phyloP scores from a whole-genome alignment of 1,140 invertebrate species.

The Ruditapes philippinarum region DNA sequence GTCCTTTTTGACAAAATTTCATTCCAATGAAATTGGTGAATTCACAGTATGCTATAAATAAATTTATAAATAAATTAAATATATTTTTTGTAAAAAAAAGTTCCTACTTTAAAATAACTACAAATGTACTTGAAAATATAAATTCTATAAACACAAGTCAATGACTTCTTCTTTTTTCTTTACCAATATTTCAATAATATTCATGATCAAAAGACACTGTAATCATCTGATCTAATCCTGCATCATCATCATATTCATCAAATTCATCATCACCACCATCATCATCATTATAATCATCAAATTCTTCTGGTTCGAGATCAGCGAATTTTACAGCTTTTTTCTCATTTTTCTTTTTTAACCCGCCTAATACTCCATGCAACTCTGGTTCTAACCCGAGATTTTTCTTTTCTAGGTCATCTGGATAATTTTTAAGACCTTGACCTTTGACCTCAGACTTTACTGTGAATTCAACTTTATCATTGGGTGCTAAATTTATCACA shows the following conservation, averaged over 20 bases:
- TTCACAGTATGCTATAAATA: too few relatives aligned
- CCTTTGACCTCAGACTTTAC: not conserved
- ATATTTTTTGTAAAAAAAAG: too few relatives aligned
- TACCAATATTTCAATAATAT: not conserved
- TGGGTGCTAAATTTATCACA: not conserved
- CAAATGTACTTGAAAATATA: too few relatives aligned
- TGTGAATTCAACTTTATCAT: not conserved
- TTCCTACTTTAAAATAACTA: too few relatives aligned
- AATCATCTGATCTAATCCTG: conserved; percentile 38
- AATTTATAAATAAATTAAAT: too few relatives aligned
- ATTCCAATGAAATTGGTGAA: too few relatives aligned
- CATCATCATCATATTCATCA: conserved; percentile 48
- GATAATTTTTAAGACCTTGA: not conserved
- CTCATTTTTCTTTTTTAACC: conserved; percentile 41
- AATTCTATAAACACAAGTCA: too few relatives aligned
- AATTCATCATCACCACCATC: conserved; percentile 33
- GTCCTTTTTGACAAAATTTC: too few relatives aligned
- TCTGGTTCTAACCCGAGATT: conserved; percentile 1
- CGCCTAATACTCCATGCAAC: conserved; percentile 9
- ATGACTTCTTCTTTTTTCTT: too few relatives aligned
- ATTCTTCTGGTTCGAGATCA: conserved; percentile 21
- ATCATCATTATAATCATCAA: conserved; percentile 29
- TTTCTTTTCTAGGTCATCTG: not conserved
- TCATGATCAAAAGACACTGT: conserved; percentile 47
- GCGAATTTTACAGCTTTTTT: conserved; percentile 60